Evolutionary conservation across 2,888 invertebrate genomes (phyloP), one percentile per base, ranked within the genome.

Genomic region (Agrochola litura): DNA sequence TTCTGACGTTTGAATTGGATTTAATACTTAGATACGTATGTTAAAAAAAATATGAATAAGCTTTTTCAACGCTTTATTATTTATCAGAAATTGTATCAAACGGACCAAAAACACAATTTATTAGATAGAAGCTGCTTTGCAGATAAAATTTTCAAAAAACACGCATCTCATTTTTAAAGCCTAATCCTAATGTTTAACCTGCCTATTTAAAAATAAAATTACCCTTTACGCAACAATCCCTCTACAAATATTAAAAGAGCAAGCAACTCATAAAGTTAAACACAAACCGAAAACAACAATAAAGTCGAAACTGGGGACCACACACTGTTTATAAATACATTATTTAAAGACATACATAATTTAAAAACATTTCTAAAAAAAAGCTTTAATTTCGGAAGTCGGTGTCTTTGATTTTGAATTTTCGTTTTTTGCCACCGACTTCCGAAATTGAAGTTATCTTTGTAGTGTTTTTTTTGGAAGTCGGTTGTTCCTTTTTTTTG

Each of bases 171-270:
- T 37, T 70, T 64, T 71, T 14, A 6, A 49, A 67, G 8, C 41
- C 9, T 14, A 12, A 19, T 2, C 19, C 2, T 8, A 49, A 12
- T n/a, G n/a, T 30, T 25, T 37, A 6, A n/a, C 9, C 16, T 16
- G 2, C 3, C 10, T 46, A 22, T 16, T 4, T 10, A 61, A 61
- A 58, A 64, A 56, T 41, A 30, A 69, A 43, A 66, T 63, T 5
- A 79, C 43, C 25, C 56, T 72, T 60, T 41, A n/a, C 16, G 10
- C 52, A 83, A 52, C 10, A 58, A 60, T 54, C 8, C 37, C 37
- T 69, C 4, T 19, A 68, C 54, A 68, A 78, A 72, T 25, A 49
- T 65, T 68, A 60, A 54, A 71, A 77, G 41, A 71, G 58, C 30
- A 19, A 25, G 46, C 30, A 43, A 68, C 58, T 63, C 16, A 22